These are phyloP conservation scores for Martes martes DNA, from an alignment of 2,113 vertebrate species.

Conservation along the genomic window DNA sequence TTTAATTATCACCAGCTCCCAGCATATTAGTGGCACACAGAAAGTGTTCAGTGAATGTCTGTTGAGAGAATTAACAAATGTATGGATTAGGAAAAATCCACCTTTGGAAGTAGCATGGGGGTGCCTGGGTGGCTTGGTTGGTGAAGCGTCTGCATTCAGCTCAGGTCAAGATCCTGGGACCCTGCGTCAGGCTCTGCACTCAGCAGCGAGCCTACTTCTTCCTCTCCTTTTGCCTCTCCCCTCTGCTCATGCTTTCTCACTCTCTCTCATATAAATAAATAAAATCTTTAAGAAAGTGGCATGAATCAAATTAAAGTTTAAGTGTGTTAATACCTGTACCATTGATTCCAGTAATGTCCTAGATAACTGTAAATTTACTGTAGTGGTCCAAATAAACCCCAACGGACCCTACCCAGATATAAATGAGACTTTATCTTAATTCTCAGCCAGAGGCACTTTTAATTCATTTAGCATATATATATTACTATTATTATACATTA, in stretches of 20 bases:
- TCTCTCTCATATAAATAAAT: background rate
- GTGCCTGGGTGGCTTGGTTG: background rate
- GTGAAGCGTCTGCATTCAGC: background rate
- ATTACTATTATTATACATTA: background rate
- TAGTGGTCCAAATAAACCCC: background rate
- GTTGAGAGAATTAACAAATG: background rate
- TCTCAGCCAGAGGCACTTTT: background rate
- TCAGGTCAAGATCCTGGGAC: background rate
- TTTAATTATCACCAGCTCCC: background rate
- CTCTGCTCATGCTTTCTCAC: background rate
- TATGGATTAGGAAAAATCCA: background rate
- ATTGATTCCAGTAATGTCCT: background rate
- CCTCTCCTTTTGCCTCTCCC: background rate
- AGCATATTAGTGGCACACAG: background rate
- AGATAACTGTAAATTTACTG: background rate
- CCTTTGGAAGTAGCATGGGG: background rate
- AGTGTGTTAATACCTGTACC: background rate
- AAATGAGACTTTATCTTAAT: background rate
- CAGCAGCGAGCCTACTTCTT: background rate
- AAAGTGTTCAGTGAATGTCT: background rate
- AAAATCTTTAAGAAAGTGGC: background rate
- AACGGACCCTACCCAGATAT: background rate
- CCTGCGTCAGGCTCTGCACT: background rate
- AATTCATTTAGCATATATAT: background rate
- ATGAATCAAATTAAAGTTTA: slow-evolving; percentile 2